Evolutionary conservation across 2,888 invertebrate species (phyloP), one percentile per base, ranked within the genome.

Genomic region (Tenthredo notha): DNA sequence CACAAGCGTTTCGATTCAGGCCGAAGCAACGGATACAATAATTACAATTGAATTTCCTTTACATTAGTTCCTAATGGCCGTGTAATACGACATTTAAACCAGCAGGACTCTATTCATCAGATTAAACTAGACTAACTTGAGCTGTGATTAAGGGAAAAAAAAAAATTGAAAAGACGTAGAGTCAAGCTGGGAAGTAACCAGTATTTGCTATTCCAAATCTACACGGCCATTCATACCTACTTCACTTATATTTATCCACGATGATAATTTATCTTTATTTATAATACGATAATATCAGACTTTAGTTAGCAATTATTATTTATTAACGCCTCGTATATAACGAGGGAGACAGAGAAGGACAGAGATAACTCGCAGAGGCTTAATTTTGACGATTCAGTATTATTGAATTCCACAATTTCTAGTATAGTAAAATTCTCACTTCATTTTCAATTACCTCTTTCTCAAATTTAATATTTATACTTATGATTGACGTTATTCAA

Each of bases 1-100:
- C 92, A 91, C 88, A 92, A 91, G 85, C 88, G 92, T 87, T 92
- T 92, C 84, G 91, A 92, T 78, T 86, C 85, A 67, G 88, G 87
- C 58, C 89, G 89, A 7, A 43, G 72, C 21, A 90, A 87, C 72
- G 89, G 89, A 84, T 90, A 89, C 86, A 89, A 90, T 85, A 89
- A 88, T 84, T 90, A 90, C 85, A 90, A 90, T 89, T 91, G 90
- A 90, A 29, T 77, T 61, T 61, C 15, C n/a, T 77, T 54, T 54
- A 29, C 50, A 29, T 67, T 67, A 77, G 54, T 77, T 77, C 50
- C 77, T 77, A 54, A 77, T 54, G 77, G 77, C 77, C 50, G 77
- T 77, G 50, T 77, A 29, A 54, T 77, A 29, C 54, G 25, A 74
- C 37, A 21, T 21, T 18, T 12, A 50, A 54, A 40, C 47, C 29